Base-by-base conservation (phyloP, 2,888 invertebrate genomes). In the Hartigia nigra region DNA sequence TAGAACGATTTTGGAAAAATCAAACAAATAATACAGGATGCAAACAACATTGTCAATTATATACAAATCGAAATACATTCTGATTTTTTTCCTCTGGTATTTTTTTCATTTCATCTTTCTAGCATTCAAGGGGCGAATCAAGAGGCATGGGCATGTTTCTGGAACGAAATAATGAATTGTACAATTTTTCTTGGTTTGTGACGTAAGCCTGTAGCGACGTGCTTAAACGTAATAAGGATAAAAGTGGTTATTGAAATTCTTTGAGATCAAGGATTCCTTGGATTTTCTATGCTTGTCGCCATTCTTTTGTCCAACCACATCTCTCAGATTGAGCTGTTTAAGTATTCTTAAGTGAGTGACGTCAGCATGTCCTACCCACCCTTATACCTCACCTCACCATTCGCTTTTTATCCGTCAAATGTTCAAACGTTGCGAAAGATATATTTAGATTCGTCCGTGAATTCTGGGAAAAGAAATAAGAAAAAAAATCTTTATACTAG, bases 191-290 rank as follows among this genome's bases (percentile, higher is more conserved):
- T 55, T 23, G 55, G 23, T 2, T 55, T 9, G 2, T 55, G 55
- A 55, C 55, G 14, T 55, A 23, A 23, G 23, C 55, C 9, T 55
- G 9, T 55, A 23, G 55, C 23, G 23, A 55, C 9, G 23, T 55
- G 72, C 55, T 78, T 70, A 81, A 72, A 77, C 79, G 83, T 86
- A 84, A 86, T 85, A 84, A 85, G 87, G 84, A 85, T 86, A 85
- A 87, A 85, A 86, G 85, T 84, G 84, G 82, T 88, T 88, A 88
- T 88, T 88, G 88, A 88, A 87, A 88, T 89, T 88, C 87, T 86
- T 87, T 72, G 78, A 82, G 84, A 78, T 78, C 84, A 77, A 74
- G 77, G 70, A 79, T 74, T 37, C 78, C 74, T 77, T 76, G 79
- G 78, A 76, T 69, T 74, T 76, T 74, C 74, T 76, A 74, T 77